Base-by-base conservation (phyloP, 2,113 vertebrate genomes). In the Leucosticte australis region DNA sequence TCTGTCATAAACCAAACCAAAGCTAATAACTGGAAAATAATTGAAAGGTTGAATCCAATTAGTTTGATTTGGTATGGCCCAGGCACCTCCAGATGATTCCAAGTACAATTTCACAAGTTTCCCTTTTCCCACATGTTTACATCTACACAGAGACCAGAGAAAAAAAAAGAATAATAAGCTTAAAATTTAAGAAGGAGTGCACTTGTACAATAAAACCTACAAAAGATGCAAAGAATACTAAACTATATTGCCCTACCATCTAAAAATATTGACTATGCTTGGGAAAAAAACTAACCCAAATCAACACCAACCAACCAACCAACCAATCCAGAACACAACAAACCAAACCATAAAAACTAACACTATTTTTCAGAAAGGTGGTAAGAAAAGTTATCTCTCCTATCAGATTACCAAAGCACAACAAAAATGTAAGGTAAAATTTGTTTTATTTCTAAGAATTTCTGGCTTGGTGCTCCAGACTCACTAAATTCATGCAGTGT, bases 401-500 rank as follows among this genome's bases (percentile, higher is more conserved):
- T 60, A 70, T 49, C 21, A 71, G 27, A 31, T 91, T 76, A 13
- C 14, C 41, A 49, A 87, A 84, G 18, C 68, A 8, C 13, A 85
- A 76, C 30, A 4, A 20, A 30, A 79, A 15, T 9, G 4, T 8
- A 82, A 85, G n/a, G 7, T 83, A 67, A 46, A 18, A 17, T 15
- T 78, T 81, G 35, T 65, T 41, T 64, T 31, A 9, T 63, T 82
- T 62, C 33, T 37, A 37, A 52, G 33, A 91, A 64, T 49, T 85
- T 46, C 57, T 70, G 50, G 26, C 46, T 67, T 23, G n/a, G n/a
- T 57, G 53, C 49, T 87, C 44, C 28, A 76, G 62, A 62, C n/a
- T 53, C 17, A 49, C 74, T 67, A 60, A 85, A 87, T 76, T 87
- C 90, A 76, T 85, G 82, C 82, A 65, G 53, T 85, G 82, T 50